A percentile compares a stretch with the other conserved stretches of the same genome.
phyloP scores from a whole-genome alignment of 2,113 vertebrate genomes.

The Pardalotus punctatus region DNA sequence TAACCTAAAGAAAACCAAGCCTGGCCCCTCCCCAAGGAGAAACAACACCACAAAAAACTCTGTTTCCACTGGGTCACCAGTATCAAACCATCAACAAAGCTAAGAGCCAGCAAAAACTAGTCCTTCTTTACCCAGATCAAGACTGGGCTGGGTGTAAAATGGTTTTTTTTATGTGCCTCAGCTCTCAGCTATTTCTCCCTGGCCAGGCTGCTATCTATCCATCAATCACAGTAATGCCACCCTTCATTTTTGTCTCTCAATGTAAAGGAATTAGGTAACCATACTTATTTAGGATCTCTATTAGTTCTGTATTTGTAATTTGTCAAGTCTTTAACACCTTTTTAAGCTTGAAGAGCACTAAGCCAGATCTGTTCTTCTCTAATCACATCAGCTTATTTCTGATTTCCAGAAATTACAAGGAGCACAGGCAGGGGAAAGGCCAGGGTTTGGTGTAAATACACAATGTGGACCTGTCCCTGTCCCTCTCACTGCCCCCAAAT shows the following conservation, averaged over 20 bases:
- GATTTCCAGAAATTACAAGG: slow-evolving; percentile 68
- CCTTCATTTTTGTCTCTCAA: background rate
- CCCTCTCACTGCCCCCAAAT: background rate
- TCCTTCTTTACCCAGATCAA: background rate
- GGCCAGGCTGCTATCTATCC: background rate
- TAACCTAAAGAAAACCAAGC: background rate
- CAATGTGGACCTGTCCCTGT: background rate
- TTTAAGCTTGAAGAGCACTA: slow-evolving; percentile 72
- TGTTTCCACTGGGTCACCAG: background rate
- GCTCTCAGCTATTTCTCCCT: background rate
- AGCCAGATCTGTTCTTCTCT: slow-evolving; percentile 59
- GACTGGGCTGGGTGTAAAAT: background rate
- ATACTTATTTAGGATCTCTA: slow-evolving; percentile 34
- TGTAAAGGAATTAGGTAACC: slow-evolving; percentile 45
- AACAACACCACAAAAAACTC: background rate
- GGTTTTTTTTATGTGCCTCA: background rate
- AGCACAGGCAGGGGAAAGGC: slow-evolving; percentile 31
- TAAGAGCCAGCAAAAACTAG: background rate
- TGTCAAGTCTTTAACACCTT: slow-evolving; percentile 71
- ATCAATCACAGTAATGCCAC: background rate
- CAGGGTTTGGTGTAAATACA: background rate
- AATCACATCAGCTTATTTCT: slow-evolving; percentile 71
- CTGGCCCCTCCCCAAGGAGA: background rate
- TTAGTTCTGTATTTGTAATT: slow-evolving; percentile 65
- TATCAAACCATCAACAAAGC: background rate